Evolutionary conservation across 2,888 invertebrate genomes (phyloP).

Genomic region (Bembecia ichneumoniformis): DNA sequence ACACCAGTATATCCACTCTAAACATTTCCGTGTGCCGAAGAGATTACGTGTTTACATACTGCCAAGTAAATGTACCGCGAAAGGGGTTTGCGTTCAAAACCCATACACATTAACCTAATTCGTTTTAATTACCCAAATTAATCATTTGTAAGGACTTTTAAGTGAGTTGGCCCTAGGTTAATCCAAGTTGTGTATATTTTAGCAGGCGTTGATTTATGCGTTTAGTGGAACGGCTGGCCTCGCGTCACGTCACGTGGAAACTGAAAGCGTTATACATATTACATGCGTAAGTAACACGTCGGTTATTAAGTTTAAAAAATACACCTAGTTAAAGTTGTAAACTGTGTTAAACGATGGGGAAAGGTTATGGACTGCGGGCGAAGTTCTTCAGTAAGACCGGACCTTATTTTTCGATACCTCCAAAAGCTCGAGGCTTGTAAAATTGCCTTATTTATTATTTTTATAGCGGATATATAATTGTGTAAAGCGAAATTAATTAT

Average conservation of each 20-base stretch:
- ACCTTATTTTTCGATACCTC: no score
- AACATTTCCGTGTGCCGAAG: no score
- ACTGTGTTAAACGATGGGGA: no score
- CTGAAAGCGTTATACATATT: conserved; percentile 23
- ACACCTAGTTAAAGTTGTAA: neutral
- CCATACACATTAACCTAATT: conserved; percentile 70
- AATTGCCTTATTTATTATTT: no score
- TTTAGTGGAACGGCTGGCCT: conserved; percentile 26
- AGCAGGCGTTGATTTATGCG: conserved; percentile 45
- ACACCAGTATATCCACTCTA: no score
- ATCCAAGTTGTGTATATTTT: conserved; percentile 34
- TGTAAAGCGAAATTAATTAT: no score
- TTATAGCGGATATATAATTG: no score
- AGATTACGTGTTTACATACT: neutral
- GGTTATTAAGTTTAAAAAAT: conserved; percentile 10
- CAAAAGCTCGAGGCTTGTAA: no score
- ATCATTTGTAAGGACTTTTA: conserved; percentile 59
- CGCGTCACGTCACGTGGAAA: conserved; percentile 34
- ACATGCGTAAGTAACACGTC: conserved; percentile 39
- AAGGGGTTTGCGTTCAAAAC: conserved; percentile 44
- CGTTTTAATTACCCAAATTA: conserved; percentile 65
- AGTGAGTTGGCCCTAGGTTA: conserved; percentile 34
- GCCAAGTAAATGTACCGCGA: conserved; percentile 2
- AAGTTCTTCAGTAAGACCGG: no score
- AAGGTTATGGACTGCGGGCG: no score